phyloP scores from a whole-genome alignment of 2,113 vertebrate genomes.

The Silurus asotus region DNA sequence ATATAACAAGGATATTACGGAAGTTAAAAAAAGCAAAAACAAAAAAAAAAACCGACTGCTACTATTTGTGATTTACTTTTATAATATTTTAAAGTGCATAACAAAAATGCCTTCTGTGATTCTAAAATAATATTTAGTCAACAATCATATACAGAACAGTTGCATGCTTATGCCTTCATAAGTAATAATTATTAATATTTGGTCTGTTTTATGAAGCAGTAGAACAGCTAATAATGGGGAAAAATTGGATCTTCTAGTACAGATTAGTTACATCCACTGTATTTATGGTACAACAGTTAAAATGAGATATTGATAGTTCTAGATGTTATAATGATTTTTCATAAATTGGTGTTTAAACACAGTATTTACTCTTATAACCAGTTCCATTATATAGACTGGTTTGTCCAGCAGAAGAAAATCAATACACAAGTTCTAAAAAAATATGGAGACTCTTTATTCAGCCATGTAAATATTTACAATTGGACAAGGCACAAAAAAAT shows the following conservation, averaged over 20 bases:
- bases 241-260: background rate
- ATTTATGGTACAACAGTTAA: background rate
- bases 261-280: background rate
- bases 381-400: background rate
- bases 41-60: no score
- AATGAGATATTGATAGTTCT: background rate
- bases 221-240: background rate
- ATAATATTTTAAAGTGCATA: no score
- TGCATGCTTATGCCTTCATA: background rate
- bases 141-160: background rate
- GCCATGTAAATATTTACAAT: conserved; percentile 50
- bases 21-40: no score
- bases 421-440: background rate
- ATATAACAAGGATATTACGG: no score
- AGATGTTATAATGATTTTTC: background rate
- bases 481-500: conserved; percentile 6
- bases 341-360: background rate
- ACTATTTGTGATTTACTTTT: no score
- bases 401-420: background rate
- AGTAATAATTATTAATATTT: background rate
- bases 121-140: background rate
- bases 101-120: no score
- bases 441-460: conserved; percentile 47
- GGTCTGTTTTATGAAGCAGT: background rate
- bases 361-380: background rate